Evolutionary conservation across 2,797 vertebrate species (phyloP), one percentile per base, ranked within the genome.

Genomic region (Triplophysa bombifrons): DNA sequence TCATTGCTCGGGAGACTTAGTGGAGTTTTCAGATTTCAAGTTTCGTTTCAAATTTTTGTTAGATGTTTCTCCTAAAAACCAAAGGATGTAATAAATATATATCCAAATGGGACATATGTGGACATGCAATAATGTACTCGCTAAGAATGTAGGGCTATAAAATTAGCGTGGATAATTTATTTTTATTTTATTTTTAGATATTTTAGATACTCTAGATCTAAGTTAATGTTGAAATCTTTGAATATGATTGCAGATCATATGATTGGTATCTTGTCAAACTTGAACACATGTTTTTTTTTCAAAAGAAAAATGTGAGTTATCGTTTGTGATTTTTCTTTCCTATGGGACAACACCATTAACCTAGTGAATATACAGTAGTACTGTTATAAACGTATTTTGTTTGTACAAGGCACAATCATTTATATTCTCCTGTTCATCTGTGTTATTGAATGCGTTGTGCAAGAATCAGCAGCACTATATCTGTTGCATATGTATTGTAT

Each of bases 401-500:
- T 56, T 56, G 19, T 30, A 30, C 4, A 30, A 30, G 30, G 53
- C 19, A 56, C 53, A 56, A 22, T 1, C 10, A 55, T 13, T 11
- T 46, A 0, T 46, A 11, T n/a, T 20, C 9, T 11, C 2, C 55
- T 56, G 9, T 22, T n/a, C 8, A 20, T 56, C 55, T 22, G 20
- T 22, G 51, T 5, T 17, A 53, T 55, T 71, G 27, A 38, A 9
- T 41, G 46, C 25, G n/a, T 27, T 58, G 51, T 67, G 74, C 20
- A n/a, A 56, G 7, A 12, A 14, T 67, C 41, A 56, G 22, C 16
- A 34, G 22, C 16, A 34, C 0, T n/a, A 30, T 30, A 58, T 19
- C 25, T 60, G 25, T 58, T 56, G 41, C 22, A 68, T 69, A 58
- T 77, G 60, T 69, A 77, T 60, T 69, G 65, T 25, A 38, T 13